Base-by-base conservation (phyloP, 2,797 vertebrate species). In the Cygnus olor region DNA sequence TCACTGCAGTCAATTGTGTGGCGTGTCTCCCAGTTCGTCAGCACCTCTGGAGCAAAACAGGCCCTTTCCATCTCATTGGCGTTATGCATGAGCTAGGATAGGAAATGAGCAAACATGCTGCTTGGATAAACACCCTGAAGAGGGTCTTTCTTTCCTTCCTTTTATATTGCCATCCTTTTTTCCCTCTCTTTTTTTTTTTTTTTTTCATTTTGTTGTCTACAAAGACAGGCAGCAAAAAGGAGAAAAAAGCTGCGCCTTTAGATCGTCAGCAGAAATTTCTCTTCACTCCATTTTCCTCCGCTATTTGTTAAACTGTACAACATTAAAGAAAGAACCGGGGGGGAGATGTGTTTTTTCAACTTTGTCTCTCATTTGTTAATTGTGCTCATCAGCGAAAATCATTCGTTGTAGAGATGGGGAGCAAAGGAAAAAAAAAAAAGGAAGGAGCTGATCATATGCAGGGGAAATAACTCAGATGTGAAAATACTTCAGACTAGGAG, bases 381-480 rank as follows among this genome's bases (percentile, higher is more conserved):
- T 98, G 97, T 96, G 97, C 96, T 98, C 97, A 98, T 98, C 97
- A 97, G 95, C 88, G 78, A 95, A 96, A 94, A 95, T 93, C 80
- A 45, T 82, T 84, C 3, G 1, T 47, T 80, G 61, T 71, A 86
- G 93, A 80, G 69, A 70, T 2, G 22, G 70, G 80, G 84, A 94
- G 85, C 24, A 9, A 87, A 27, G 60, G 6, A 32, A 34, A 30
- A 22, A 11, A 69, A 60, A 82, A 82, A 49, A 16, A 66, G 94
- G 89, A 85, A 96, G 78, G 94, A 96, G 89, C 91, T 92, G 96
- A 97, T 97, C 95, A 63, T 84, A 95, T 96, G 96, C 97, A 47
- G 83, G 95, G 97, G 96, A 97, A 98, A 92, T 94, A 97, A 95
- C 92, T 97, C 96, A 95, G 97, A 97, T 97, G 97, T 97, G 97